phyloP scores from a whole-genome alignment of 2,888 invertebrate species.

The Drosophila nigritarsus region DNA sequence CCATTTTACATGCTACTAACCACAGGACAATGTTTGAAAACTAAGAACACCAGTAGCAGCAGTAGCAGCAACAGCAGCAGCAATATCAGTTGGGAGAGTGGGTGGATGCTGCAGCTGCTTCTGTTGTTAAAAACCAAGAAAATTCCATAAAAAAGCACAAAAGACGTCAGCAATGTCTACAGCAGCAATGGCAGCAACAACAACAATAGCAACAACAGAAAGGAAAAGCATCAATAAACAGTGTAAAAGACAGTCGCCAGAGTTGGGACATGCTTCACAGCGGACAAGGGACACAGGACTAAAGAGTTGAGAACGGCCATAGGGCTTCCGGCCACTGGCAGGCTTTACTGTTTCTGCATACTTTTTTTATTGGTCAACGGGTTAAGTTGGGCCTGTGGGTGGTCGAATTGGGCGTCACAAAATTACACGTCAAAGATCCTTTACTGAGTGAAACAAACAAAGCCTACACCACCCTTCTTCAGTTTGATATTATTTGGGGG shows the following conservation, averaged over 20 bases:
- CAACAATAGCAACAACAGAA: conserved; percentile 49
- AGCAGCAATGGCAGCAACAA: conserved; percentile 43
- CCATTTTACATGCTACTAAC: conserved; percentile 79
- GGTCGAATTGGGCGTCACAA: background rate
- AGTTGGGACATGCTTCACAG: conserved; percentile 15
- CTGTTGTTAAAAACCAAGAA: conserved; percentile 63
- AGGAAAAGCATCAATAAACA: conserved; percentile 75
- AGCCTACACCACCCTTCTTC: conserved; percentile 4
- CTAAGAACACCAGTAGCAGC: conserved; percentile 50
- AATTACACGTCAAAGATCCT: conserved; percentile 70
- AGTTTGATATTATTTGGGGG: conserved; percentile 11
- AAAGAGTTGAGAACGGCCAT: conserved; percentile 43
- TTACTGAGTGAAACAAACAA: conserved; percentile 76
- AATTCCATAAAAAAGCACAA: conserved; percentile 75
- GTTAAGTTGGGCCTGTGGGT: conserved; percentile 18
- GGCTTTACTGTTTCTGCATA: conserved; percentile 61
- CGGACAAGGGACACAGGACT: conserved; percentile 18
- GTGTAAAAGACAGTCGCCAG: conserved; percentile 72
- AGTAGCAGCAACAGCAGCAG: background rate
- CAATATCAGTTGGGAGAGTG: background rate
- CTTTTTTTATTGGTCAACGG: conserved; percentile 61
- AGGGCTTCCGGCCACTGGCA: conserved; percentile 64
- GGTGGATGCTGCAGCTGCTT: conserved; percentile 10
- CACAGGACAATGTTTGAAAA: conserved; percentile 75
- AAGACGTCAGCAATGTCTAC: conserved; percentile 78